phyloP scores from a whole-genome alignment of 1,140 invertebrate species.

The Ceratoteleas bidentatus region DNA sequence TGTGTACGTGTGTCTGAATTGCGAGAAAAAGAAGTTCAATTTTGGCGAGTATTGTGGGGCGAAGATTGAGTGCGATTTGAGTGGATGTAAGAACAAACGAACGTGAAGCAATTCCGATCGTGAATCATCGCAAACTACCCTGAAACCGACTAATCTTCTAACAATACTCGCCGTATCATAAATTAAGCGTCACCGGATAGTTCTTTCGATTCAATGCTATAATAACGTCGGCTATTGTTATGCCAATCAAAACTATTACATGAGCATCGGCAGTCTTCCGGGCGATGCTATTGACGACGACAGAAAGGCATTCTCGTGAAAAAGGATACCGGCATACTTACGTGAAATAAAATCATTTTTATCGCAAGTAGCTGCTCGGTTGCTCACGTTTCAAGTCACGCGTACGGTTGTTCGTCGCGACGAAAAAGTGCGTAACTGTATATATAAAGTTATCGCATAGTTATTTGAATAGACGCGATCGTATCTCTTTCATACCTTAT shows the following conservation, averaged over 20 bases:
- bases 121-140: not conserved
- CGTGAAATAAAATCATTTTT: slow-evolving; percentile 2
- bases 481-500: slow-evolving; percentile 13
- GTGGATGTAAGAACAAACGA: no score
- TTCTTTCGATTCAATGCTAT: slow-evolving; percentile 16
- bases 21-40: no score
- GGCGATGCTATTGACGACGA: slow-evolving; percentile 21
- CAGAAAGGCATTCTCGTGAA: slow-evolving; percentile 10
- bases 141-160: not conserved
- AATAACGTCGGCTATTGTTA: slow-evolving; percentile 23
- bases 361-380: not conserved
- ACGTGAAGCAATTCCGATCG: not conserved
- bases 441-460: slow-evolving; percentile 8
- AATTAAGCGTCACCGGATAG: slow-evolving; percentile 17
- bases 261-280: slow-evolving; percentile 23
- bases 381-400: slow-evolving; percentile 35
- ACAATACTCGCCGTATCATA: slow-evolving; percentile 20
- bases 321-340: slow-evolving; percentile 22
- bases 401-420: slow-evolving; percentile 13
- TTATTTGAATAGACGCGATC: slow-evolving; percentile 30
- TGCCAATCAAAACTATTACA: slow-evolving; percentile 45
- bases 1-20: no score
- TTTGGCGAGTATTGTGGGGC: no score
- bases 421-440: slow-evolving; percentile 22
- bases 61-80: no score